A percentile compares a stretch with the other conserved stretches of the same genome.
phyloP scores from a whole-genome alignment of 37 sponge, comb jelly and placozoan species.

The Agelas oroides region DNA sequence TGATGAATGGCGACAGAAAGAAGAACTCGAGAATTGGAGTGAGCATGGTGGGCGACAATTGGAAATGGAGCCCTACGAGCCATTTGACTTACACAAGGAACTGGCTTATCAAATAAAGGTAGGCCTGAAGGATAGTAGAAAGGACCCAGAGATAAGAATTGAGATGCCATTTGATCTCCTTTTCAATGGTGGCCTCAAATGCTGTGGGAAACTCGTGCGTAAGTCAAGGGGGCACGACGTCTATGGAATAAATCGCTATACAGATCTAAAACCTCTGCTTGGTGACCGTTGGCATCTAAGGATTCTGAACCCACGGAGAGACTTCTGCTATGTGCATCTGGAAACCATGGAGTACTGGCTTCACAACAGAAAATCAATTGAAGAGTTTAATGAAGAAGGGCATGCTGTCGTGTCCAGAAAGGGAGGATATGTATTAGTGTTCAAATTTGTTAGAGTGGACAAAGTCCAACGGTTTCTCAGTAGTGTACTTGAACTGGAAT shows the following conservation, averaged over 20 bases:
- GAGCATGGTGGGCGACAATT: not conserved
- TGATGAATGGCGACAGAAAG: constrained; percentile 9
- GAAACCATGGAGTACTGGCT: constrained; percentile 12
- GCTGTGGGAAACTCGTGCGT: not conserved
- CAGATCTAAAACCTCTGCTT: constrained; percentile 18
- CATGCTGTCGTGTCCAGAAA: too few relatives aligned
- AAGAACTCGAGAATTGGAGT: not conserved
- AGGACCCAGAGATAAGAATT: constrained; percentile 21
- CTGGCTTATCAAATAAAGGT: not conserved
- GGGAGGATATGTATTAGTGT: too few relatives aligned
- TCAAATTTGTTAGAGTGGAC: too few relatives aligned
- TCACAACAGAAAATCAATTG: too few relatives aligned
- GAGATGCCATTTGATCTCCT: constrained; percentile 20
- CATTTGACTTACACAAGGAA: not conserved
- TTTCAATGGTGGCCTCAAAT: constrained; percentile 6
- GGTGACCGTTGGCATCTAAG: constrained; percentile 18
- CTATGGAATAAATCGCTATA: not conserved
- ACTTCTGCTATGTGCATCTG: constrained; percentile 12
- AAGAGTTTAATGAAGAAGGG: too few relatives aligned
- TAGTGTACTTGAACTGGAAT: too few relatives aligned
- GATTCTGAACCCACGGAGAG: not conserved
- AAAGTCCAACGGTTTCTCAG: too few relatives aligned
- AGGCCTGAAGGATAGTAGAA: not conserved
- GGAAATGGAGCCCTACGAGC: not conserved
- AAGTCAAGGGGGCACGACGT: not conserved